Percentiles rank a stretch among this genome's conserved stretches.
phyloP scores from a whole-genome alignment of 2,113 vertebrate species.

The Antigone vipio region DNA sequence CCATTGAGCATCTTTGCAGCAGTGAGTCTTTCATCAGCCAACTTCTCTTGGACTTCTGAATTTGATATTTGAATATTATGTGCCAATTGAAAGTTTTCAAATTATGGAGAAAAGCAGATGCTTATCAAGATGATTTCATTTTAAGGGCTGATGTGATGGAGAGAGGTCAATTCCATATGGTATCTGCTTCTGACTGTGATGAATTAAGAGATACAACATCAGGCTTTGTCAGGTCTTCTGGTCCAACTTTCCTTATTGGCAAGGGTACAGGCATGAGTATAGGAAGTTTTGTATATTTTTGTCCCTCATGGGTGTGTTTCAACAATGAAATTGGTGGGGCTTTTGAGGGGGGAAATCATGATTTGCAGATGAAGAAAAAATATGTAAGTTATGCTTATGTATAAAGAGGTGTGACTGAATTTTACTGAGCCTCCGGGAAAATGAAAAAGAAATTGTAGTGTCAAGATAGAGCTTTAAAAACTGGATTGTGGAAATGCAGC shows the following conservation, averaged over 20 bases:
- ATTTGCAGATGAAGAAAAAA: conserved; percentile 31
- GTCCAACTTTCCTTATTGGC: background rate
- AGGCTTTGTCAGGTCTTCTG: background rate
- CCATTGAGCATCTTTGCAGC: background rate
- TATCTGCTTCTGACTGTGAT: background rate
- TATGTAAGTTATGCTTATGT: background rate
- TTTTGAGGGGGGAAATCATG: background rate
- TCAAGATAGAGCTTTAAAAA: background rate
- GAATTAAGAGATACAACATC: background rate
- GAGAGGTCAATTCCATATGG: background rate
- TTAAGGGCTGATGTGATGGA: background rate
- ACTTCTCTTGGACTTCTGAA: background rate
- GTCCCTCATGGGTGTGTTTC: conserved; percentile 24
- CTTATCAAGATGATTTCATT: conserved; percentile 16
- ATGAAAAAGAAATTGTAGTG: background rate
- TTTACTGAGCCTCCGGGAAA: conserved; percentile 29
- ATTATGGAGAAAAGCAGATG: conserved; percentile 26
- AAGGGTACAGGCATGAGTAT: background rate
- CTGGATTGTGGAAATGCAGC: conserved; percentile 11
- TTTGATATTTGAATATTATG: background rate
- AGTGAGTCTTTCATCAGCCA: background rate
- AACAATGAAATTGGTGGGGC: background rate
- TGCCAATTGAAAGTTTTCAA: conserved; percentile 13
- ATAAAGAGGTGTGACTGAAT: background rate
- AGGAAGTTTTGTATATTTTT: conserved; percentile 3